Percentiles rank a stretch among this genome's conserved stretches.
Evolutionary conservation across 2,888 invertebrate genomes (phyloP).

Genomic region (Cyaniris semiargus): DNA sequence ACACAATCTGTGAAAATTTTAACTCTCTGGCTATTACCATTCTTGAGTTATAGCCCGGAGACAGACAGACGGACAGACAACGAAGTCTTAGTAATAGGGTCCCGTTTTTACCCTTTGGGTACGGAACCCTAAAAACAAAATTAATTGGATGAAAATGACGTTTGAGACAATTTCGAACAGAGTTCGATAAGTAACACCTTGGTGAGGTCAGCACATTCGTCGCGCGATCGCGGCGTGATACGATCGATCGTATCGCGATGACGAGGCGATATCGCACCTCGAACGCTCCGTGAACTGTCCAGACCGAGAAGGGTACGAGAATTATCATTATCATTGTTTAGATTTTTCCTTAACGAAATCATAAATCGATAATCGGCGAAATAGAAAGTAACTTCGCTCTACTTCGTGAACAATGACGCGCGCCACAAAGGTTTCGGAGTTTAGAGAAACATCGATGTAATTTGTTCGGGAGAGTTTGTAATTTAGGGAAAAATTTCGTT

Average conservation of each 20-base stretch:
- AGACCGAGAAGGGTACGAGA: conserved; percentile 62
- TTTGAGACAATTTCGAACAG: conserved; percentile 51
- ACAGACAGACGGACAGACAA: too few species aligned
- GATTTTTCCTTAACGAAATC: conserved; percentile 52
- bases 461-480: conserved; percentile 12
- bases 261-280: conserved; percentile 69
- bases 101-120: too few species aligned
- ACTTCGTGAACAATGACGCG: conserved; percentile 15
- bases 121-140: too few species aligned
- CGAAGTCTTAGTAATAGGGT: too few species aligned
- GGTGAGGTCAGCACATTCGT: conserved; percentile 73
- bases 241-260: conserved; percentile 76
- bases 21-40: too few species aligned
- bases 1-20: too few species aligned
- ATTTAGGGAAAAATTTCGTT: neutral
- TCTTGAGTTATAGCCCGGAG: too few species aligned
- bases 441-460: conserved; percentile 14
- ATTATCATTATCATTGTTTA: conserved; percentile 59
- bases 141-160: conserved; percentile 23
- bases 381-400: conserved; percentile 37
- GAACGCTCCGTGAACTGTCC: conserved; percentile 68
- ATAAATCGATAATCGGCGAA: conserved; percentile 35
- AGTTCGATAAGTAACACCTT: conserved; percentile 66
- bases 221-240: conserved; percentile 76
- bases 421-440: conserved; percentile 2